These are phyloP conservation scores for Gambusia holbrooki DNA, from an alignment of 2,113 vertebrate genomes.

Conservation along the genomic window DNA sequence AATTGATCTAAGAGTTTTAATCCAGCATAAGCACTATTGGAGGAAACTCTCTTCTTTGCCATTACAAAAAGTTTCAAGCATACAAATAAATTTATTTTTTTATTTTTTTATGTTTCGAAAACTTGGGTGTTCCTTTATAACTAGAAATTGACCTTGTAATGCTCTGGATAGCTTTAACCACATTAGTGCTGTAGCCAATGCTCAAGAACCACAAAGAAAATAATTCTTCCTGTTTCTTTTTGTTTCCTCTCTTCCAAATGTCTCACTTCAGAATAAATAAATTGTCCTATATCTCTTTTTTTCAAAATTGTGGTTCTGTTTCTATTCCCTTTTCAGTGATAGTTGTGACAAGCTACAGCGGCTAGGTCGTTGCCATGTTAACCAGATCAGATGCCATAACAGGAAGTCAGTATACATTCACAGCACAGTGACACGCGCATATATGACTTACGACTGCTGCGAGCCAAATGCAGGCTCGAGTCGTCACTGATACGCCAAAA, in stretches of 20 bases:
- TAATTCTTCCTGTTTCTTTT: neutral
- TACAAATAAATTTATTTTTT: too few species aligned
- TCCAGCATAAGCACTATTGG: too few species aligned
- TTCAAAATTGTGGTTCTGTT: conserved; percentile 9
- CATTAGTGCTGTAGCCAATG: neutral
- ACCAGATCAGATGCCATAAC: conserved; percentile 68
- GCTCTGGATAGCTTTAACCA: neutral
- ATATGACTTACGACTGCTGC: conserved; percentile 54
- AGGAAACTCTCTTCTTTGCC: neutral
- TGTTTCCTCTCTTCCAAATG: too few species aligned
- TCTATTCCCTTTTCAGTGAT: conserved; percentile 43
- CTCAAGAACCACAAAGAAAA: neutral
- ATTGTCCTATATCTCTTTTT: neutral
- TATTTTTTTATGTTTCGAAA: too few species aligned
- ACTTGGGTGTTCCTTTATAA: neutral
- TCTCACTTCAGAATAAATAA: too few species aligned
- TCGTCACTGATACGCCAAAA: conserved; percentile 66
- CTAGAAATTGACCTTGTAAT: neutral
- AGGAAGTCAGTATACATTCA: conserved; percentile 61
- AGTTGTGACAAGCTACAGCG: conserved; percentile 38
- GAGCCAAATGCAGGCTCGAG: conserved; percentile 58
- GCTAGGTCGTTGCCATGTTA: conserved; percentile 60
- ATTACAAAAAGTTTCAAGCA: too few species aligned
- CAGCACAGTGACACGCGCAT: conserved; percentile 40
- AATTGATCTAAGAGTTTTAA: too few species aligned